Base-by-base conservation (phyloP, 2,113 vertebrate species). In the Cryptotis parvus region DNA sequence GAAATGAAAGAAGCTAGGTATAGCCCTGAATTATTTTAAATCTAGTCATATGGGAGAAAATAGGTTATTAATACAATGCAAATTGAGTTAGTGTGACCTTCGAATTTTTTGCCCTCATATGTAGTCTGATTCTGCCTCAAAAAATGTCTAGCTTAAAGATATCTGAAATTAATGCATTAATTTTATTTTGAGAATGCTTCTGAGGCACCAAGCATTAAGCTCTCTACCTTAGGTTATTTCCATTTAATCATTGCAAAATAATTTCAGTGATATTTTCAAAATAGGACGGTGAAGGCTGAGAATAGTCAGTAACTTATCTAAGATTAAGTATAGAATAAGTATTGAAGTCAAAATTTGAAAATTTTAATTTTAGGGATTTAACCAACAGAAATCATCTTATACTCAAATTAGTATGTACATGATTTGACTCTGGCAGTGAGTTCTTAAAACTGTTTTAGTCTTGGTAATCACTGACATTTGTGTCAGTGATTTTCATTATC, bases 231-330 rank as follows among this genome's bases (percentile, higher is more conserved):
- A 75, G 61, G 29, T 69, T 18, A 78, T 16, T 49, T 66, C 20
- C 93, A 31, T 29, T 61, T 92, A 81, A 83, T 29, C 37, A 12
- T 80, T 77, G 76, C 3, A 61, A 86, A 94, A 76, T 52, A 77
- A 73, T 31, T 33, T 29, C 1, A 78, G 82, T n/a, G 1, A 52
- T 84, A 9, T 70, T 89, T 87, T 72, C 24, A 85, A 72, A 87
- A 69, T 11, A 41, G 18, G 24, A 11, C 15, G 35, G 63, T 15
- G 41, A 70, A 93, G 37, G 49, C 35, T 41, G 5, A 74, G 14
- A 2, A 41, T 31, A 22, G 9, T 90, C 10, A 55, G 0, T 66
- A 78, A 79, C 16, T 84, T 49, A 2, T 0, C 58, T 58, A 63
- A 33, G 4, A 1, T 68, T 78, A n/a, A 11, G 70, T 14, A 82